Base-by-base conservation (phyloP, 2,113 vertebrate genomes). In the Mungos mungo region DNA sequence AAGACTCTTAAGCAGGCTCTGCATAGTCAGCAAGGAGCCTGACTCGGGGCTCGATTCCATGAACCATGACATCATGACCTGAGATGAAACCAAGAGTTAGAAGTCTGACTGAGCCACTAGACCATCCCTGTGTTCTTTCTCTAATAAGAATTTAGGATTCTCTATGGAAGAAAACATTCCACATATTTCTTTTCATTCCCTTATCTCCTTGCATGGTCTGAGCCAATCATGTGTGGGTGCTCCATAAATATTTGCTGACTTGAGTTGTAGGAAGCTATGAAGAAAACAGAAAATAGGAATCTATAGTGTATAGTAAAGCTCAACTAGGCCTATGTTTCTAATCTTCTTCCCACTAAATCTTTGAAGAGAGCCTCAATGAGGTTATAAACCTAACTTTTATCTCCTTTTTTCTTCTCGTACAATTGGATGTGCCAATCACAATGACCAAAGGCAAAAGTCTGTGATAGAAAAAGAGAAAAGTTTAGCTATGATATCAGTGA, bases 191-290 rank as follows among this genome's bases (percentile, higher is more conserved):
- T 93, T 90, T 93, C 74, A 50, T 72, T 45, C 15, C 13, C 12
- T 13, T 71, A 23, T 18, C 35, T 96, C 31, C 29, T 25, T 52
- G 9, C 19, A 65, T 29, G 57, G 14, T 47, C 29, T 88, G 21
- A 90, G 4, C 29, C 38, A 4, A 79, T 79, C 27, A 52, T 25
- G 1, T 88, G 21, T 16, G 29, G 27, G 16, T 72, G 54, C 41
- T 92, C 80, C 90, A 27, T 41, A 97, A 57, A 93, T 86, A 88
- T 63, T 68, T 77, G 29, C 38, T 69, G 50, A 96, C 92, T 68
- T 47, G n/a, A 18, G 38, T 90, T 74, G 12, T 60, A 84, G 89
- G 57, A 91, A 4, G 19, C 9, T 9, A 60, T 15, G 14, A 15
- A 88, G 25, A 81, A 7, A 74, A 60, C 65, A 27, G 41, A 88